These are phyloP conservation scores for Vespertilio murinus DNA, from an alignment of 2,797 vertebrate species.

Conservation along the genomic window DNA sequence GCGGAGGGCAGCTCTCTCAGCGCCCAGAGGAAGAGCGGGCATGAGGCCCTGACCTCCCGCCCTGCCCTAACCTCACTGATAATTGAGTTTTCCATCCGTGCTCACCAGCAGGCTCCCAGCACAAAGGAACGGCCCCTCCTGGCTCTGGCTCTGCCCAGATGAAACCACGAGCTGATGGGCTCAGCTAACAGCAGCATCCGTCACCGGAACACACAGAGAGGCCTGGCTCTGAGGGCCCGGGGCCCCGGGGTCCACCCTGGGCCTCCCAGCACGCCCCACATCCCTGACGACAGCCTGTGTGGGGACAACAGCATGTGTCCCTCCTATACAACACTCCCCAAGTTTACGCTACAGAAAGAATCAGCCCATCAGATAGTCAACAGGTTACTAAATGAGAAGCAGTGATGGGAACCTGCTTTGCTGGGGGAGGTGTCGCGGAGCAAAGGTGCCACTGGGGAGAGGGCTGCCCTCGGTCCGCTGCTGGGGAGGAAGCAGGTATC, in stretches of 20 bases:
- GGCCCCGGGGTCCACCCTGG: not conserved
- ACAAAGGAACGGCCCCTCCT: constrained; percentile 70
- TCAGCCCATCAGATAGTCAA: not conserved
- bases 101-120: constrained; percentile 49
- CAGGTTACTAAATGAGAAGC: not conserved
- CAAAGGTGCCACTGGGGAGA: not conserved
- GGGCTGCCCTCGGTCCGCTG: not conserved
- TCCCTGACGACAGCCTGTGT: not conserved
- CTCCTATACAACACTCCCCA: not conserved
- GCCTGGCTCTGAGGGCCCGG: not conserved
- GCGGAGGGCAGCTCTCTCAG: constrained; percentile 64
- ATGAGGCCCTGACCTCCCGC: constrained; percentile 71
- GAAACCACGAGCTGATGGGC: constrained; percentile 45
- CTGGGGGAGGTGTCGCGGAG: not conserved
- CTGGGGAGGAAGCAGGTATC: no score
- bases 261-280: not conserved
- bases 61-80: constrained; percentile 74
- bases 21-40: constrained; percentile 72
- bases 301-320: not conserved
- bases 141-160: constrained; percentile 16
- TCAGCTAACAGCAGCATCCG: constrained; percentile 11
- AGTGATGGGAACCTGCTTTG: not conserved
- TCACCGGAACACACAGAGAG: not conserved
- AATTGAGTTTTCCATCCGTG: constrained; percentile 70
- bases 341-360: not conserved